Conservation (phyloP, 2,888 invertebrate genomes). For the Esperia sulphurella region DNA sequence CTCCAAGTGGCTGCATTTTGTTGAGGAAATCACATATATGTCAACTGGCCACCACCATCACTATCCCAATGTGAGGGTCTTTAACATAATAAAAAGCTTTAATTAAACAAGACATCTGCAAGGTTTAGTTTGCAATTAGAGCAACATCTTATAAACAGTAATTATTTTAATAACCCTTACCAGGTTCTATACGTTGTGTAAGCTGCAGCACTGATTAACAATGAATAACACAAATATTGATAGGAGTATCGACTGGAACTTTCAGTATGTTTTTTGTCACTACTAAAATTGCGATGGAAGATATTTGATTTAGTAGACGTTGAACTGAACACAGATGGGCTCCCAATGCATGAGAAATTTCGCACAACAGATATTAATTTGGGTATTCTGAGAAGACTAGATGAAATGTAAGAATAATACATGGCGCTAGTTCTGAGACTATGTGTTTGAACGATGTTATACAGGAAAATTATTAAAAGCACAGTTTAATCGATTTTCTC, state of each 20-base stretch:
- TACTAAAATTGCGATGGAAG: slow-evolving; percentile 28
- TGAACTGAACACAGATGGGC: slow-evolving; percentile 21
- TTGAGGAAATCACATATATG: too few species aligned
- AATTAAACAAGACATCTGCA: too few species aligned
- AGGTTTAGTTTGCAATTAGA: too few species aligned
- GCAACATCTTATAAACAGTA: too few species aligned
- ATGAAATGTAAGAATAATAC: background rate
- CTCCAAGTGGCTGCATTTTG: too few species aligned
- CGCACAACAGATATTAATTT: slow-evolving; percentile 32
- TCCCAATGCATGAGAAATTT: slow-evolving; percentile 28
- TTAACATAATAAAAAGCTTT: background rate
- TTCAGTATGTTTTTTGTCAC: slow-evolving; percentile 20
- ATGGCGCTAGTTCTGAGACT: slow-evolving; percentile 13
- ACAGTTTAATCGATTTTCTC: too few species aligned
- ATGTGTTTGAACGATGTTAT: too few species aligned
- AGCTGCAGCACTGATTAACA: slow-evolving; percentile 49
- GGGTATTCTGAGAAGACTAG: slow-evolving; percentile 35
- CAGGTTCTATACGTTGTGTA: slow-evolving; percentile 58
- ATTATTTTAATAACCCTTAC: too few species aligned
- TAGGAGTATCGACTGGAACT: slow-evolving; percentile 26
- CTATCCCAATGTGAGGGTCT: background rate
- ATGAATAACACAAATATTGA: slow-evolving; percentile 49
- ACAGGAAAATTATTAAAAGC: too few species aligned
- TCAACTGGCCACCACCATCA: too few species aligned
- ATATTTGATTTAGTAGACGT: slow-evolving; percentile 22